Percentiles rank a stretch among this genome's conserved stretches.
phyloP scores from a whole-genome alignment of 1,140 invertebrate genomes.

The Ceratoteleas bidentatus region DNA sequence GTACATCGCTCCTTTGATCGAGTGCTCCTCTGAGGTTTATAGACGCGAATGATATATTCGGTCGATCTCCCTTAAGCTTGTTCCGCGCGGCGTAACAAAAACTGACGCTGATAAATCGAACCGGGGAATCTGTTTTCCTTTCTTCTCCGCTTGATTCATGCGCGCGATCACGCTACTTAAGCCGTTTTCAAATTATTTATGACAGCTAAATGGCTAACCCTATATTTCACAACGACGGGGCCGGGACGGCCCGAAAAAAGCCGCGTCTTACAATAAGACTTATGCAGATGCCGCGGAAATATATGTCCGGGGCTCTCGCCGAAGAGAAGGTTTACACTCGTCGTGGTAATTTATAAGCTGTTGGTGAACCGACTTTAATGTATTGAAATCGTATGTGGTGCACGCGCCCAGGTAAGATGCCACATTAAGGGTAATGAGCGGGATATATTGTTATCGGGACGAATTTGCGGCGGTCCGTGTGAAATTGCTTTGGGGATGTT shows the following conservation, averaged over 20 bases:
- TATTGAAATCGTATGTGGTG: slow-evolving; percentile 34
- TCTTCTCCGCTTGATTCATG: slow-evolving; percentile 58
- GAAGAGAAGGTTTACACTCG: slow-evolving; percentile 3
- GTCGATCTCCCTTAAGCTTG: slow-evolving; percentile 54
- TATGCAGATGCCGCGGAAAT: slow-evolving; percentile 23
- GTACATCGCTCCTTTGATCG: slow-evolving; percentile 64
- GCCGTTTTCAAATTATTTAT: slow-evolving; percentile 62
- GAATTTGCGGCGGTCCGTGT: too few relatives aligned
- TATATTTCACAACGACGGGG: slow-evolving; percentile 27
- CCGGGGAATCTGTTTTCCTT: slow-evolving; percentile 53
- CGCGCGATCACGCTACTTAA: slow-evolving; percentile 51
- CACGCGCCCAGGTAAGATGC: slow-evolving; percentile 24
- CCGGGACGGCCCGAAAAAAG: slow-evolving; percentile 22
- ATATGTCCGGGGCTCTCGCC: slow-evolving; percentile 8
- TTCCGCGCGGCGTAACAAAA: slow-evolving; percentile 48
- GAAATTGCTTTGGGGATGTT: too few relatives aligned
- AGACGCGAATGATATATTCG: slow-evolving; percentile 64
- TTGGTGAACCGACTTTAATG: slow-evolving; percentile 36
- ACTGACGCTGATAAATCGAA: slow-evolving; percentile 63
- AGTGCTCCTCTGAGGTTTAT: slow-evolving; percentile 63
- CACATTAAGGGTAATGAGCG: slow-evolving; percentile 25
- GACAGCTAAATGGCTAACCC: slow-evolving; percentile 50
- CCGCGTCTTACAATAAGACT: slow-evolving; percentile 38
- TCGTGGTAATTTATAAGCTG: slow-evolving; percentile 43
- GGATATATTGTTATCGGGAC: slow-evolving; percentile 2